phyloP scores from a whole-genome alignment of 1,140 invertebrate genomes.

The Bombus fervidus region DNA sequence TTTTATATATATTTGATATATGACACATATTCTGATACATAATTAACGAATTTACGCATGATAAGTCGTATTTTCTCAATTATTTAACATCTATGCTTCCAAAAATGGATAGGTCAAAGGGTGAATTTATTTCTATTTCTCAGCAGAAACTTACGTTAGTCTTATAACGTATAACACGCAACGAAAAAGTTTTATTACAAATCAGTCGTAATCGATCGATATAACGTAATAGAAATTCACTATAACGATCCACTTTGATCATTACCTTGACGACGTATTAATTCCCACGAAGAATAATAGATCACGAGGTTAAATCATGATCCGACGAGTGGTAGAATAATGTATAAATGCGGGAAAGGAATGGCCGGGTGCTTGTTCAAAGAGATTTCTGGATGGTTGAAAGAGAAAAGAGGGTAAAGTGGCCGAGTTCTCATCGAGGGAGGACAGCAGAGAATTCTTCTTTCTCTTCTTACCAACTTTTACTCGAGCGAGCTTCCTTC shows the following conservation, averaged over 20 bases:
- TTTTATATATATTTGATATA: no score
- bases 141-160: no score
- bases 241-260: background rate
- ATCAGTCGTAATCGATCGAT: background rate
- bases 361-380: conserved; percentile 8
- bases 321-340: conserved; percentile 24
- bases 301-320: background rate
- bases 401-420: conserved; percentile 29
- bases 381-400: background rate
- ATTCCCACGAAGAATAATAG: conserved; percentile 4
- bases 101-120: no score
- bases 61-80: no score
- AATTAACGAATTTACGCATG: no score
- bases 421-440: background rate
- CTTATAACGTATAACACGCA: no score
- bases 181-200: no score
- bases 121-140: no score
- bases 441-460: background rate
- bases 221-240: background rate
- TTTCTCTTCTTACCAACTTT: conserved; percentile 14
- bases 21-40: no score
- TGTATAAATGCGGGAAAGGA: conserved; percentile 4
- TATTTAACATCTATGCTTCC: no score
- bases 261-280: background rate
- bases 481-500: conserved; percentile 8